These are phyloP conservation scores for Scaptomyza montana DNA, from an alignment of 1,140 invertebrate genomes.

Conservation along the genomic window DNA sequence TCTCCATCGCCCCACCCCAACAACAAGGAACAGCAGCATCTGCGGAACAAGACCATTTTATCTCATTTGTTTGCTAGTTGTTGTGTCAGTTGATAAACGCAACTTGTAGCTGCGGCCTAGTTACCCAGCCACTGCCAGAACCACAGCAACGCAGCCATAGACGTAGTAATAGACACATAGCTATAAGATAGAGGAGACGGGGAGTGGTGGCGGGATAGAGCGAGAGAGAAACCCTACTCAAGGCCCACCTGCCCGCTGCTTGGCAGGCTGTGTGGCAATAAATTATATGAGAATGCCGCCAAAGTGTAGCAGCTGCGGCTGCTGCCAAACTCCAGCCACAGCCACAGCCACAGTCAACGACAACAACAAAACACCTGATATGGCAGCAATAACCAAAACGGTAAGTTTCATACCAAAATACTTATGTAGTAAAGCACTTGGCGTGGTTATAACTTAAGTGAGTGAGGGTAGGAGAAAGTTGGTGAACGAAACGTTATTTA, in stretches of 20 bases:
- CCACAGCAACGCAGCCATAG: slow-evolving; percentile 43
- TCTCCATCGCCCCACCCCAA: background rate
- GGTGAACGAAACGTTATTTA: slow-evolving; percentile 30
- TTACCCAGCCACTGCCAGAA: slow-evolving; percentile 20
- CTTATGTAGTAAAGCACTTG: slow-evolving; percentile 31
- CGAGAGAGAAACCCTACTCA: slow-evolving; percentile 19
- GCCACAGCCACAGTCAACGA: slow-evolving; percentile 8
- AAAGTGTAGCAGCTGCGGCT: slow-evolving; percentile 78
- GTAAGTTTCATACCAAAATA: slow-evolving; percentile 39
- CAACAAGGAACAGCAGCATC: background rate
- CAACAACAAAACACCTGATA: slow-evolving; percentile 47
- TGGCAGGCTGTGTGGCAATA: slow-evolving; percentile 60
- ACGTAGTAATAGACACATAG: slow-evolving; percentile 13
- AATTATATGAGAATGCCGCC: slow-evolving; percentile 80
- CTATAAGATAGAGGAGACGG: background rate
- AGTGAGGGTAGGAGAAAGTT: background rate
- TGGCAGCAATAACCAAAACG: slow-evolving; percentile 31
- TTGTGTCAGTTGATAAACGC: slow-evolving; percentile 76
- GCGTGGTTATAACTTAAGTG: slow-evolving; percentile 14
- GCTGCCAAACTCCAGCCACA: slow-evolving; percentile 47
- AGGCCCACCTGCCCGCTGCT: slow-evolving; percentile 37
- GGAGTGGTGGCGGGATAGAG: background rate
- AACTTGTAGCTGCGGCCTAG: slow-evolving; percentile 72
- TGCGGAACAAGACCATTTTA: background rate
- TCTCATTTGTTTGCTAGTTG: slow-evolving; percentile 60